A percentile compares a stretch with the other conserved stretches of the same genome.
These are phyloP conservation scores for Diorhabda carinulata DNA, from an alignment of 1,140 invertebrate species.

Conservation along the genomic window DNA sequence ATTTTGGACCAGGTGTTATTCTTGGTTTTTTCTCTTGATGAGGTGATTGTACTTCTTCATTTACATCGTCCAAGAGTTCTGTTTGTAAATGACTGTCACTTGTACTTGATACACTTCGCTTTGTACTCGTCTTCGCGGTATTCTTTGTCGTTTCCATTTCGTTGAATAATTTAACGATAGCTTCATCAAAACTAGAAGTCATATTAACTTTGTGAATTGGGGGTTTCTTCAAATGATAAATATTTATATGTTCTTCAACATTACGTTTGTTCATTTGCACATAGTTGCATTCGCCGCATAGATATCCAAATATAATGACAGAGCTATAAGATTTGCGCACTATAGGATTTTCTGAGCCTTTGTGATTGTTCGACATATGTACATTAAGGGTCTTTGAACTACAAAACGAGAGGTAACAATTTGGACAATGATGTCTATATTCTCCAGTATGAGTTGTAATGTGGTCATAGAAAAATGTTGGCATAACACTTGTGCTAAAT, in stretches of 20 bases:
- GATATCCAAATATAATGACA: constrained; percentile 56
- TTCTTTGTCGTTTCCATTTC: too few species aligned
- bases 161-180: background rate
- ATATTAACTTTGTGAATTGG: constrained; percentile 31
- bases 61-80: too few species aligned
- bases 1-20: constrained; percentile 24
- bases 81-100: too few species aligned
- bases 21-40: constrained; percentile 15
- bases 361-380: constrained; percentile 42
- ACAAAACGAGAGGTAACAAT: constrained; percentile 52
- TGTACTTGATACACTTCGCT: too few species aligned
- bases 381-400: constrained; percentile 48
- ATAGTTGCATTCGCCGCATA: constrained; percentile 65
- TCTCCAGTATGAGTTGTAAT: constrained; percentile 70
- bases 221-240: constrained; percentile 27
- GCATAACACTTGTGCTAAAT: constrained; percentile 24
- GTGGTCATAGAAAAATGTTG: constrained; percentile 52
- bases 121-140: too few species aligned
- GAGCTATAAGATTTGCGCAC: constrained; percentile 22
- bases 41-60: background rate
- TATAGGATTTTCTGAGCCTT: constrained; percentile 18
- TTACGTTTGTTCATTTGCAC: constrained; percentile 59
- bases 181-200: constrained; percentile 23
- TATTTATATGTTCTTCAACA: constrained; percentile 57
- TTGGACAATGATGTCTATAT: constrained; percentile 59